Evolutionary conservation across 2,113 vertebrate genomes (phyloP).

Genomic region (Cryptotis parvus): DNA sequence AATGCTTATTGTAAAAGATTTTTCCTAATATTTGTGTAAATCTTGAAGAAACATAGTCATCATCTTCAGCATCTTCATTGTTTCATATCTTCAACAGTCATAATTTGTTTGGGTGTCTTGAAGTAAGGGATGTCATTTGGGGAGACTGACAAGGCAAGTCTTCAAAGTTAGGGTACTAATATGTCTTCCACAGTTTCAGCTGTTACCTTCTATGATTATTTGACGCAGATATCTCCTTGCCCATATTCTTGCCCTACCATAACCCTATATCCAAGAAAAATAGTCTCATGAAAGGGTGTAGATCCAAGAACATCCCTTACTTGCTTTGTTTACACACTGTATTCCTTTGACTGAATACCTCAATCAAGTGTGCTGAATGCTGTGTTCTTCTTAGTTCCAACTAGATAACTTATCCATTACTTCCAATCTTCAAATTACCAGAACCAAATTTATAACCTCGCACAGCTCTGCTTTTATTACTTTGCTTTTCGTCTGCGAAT

Average conservation of each 20-base stretch:
- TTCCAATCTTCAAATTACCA: slow-evolving; percentile 4
- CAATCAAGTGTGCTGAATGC: neutral
- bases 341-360: neutral
- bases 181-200: neutral
- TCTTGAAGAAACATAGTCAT: slow-evolving; percentile 6
- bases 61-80: neutral
- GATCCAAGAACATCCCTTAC: neutral
- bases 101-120: neutral
- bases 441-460: slow-evolving; percentile 21
- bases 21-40: slow-evolving; percentile 33
- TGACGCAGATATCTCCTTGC: slow-evolving; percentile 21
- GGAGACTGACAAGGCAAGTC: neutral
- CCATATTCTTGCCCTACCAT: neutral
- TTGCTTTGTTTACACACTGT: slow-evolving; percentile 16
- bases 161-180: neutral
- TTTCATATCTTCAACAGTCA: neutral
- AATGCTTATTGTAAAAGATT: neutral
- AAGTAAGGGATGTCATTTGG: neutral
- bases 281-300: neutral
- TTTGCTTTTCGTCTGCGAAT: neutral
- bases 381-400: slow-evolving; percentile 37
- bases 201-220: neutral
- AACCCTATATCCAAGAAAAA: slow-evolving; percentile 3
- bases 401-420: neutral
- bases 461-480: slow-evolving; percentile 9